phyloP scores from a whole-genome alignment of 2,888 invertebrate genomes.

The Philhelius pedissequus region DNA sequence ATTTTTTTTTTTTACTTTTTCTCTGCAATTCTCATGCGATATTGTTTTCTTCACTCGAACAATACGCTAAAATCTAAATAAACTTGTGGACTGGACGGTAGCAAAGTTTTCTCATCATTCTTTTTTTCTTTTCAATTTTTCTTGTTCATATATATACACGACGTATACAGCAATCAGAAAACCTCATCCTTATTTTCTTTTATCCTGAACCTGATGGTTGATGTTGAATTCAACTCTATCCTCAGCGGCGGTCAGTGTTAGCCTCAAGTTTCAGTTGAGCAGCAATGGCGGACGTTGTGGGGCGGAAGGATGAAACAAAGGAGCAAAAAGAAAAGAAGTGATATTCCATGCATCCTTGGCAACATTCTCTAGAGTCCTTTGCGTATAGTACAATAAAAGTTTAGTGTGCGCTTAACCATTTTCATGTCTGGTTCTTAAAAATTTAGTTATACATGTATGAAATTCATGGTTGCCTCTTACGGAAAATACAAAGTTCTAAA shows the following conservation, averaged over 20 bases:
- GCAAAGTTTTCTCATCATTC: slow-evolving; percentile 60
- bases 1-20: not conserved
- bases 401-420: slow-evolving; percentile 28
- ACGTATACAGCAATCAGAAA: slow-evolving; percentile 6
- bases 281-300: not conserved
- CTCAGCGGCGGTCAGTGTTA: slow-evolving; percentile 54
- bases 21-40: slow-evolving; percentile 52
- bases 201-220: not conserved
- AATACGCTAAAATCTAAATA: slow-evolving; percentile 66
- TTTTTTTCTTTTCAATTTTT: slow-evolving; percentile 13
- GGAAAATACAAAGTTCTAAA: too few species aligned
- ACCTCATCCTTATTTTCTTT: slow-evolving; percentile 21
- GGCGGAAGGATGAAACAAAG: not conserved
- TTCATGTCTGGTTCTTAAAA: slow-evolving; percentile 9
- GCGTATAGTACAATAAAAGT: slow-evolving; percentile 42
- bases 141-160: too few species aligned
- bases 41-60: slow-evolving; percentile 62
- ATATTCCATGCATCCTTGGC: slow-evolving; percentile 47
- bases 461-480: not conserved
- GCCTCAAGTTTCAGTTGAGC: not conserved
- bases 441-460: not conserved
- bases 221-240: slow-evolving; percentile 51
- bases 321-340: slow-evolving; percentile 29
- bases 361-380: slow-evolving; percentile 55
- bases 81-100: slow-evolving; percentile 34